Evolutionary conservation across 2,797 vertebrate genomes (phyloP), one percentile per base, ranked within the genome.

Genomic region (Sparus aurata): DNA sequence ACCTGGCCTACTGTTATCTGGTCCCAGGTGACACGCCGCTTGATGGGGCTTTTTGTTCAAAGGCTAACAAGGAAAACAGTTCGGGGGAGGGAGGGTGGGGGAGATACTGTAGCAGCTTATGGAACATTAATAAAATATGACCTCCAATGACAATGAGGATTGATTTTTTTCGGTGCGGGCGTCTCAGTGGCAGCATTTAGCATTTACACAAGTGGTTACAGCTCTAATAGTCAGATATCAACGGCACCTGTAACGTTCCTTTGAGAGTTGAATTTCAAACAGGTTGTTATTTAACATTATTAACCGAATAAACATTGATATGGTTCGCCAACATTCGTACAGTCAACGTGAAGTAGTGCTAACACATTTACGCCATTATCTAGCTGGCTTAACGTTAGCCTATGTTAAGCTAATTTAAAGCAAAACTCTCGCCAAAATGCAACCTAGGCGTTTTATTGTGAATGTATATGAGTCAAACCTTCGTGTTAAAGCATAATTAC

Each of bases 1-100:
- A 88, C 89, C 85, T 87, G 85, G 84, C 81, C 22, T 17, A 80
- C 85, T 68, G 85, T 90, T 86, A 86, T 92, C 81, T 79, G 80
- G 70, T 85, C 89, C 71, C 77, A 46, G 12, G 74, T 68, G 85
- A 86, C 81, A 65, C 78, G 0, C 20, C 0, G 55, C 85, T 75
- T 75, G 76, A 87, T 84, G 80, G 70, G 73, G 79, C 82, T 85
- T 76, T 92, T 85, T 88, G 84, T 87, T 87, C 85, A 57, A 75
- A 20, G 47, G 30, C 82, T 88, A 86, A 88, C 77, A 80, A 91
- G 90, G 66, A 63, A 73, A 75, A 72, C 77, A 75, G 66, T 25
- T 0, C 68, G 50, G 30, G 30, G 18, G 49, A 30, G 5, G 50
- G n/a, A n/a, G n/a, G n/a, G n/a, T n/a, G 18, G 49, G 38, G 27